These are phyloP conservation scores for Strigamia transsilvanica DNA, from an alignment of 2,888 invertebrate species.

Conservation along the genomic window DNA sequence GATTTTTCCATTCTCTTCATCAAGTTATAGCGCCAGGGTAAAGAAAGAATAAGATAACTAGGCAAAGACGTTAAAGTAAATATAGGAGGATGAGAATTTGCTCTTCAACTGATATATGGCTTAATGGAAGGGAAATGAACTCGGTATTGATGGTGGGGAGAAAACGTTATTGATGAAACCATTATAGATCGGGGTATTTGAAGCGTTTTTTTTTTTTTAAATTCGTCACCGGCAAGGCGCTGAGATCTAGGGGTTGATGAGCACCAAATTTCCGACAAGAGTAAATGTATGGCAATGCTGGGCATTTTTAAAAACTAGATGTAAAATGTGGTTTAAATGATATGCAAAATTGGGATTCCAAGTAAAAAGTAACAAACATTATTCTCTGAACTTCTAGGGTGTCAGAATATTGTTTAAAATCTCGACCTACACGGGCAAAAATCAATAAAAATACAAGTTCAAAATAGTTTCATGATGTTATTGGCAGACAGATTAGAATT, in stretches of 20 bases:
- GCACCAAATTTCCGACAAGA: neutral
- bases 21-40: conserved; percentile 33
- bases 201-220: neutral
- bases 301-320: neutral
- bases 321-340: no score
- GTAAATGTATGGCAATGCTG: neutral
- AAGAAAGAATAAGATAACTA: conserved; percentile 43
- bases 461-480: neutral
- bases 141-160: conserved; percentile 30
- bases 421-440: no score
- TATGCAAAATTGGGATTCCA: no score
- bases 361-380: no score
- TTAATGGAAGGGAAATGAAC: conserved; percentile 49
- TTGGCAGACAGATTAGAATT: conserved; percentile 19
- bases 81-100: conserved; percentile 45
- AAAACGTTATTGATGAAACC: conserved; percentile 46
- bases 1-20: conserved; percentile 37
- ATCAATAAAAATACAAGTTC: no score
- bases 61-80: conserved; percentile 37
- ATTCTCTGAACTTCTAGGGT: no score
- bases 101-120: conserved; percentile 40
- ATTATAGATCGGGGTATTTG: conserved; percentile 15
- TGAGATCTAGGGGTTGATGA: neutral
- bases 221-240: neutral
- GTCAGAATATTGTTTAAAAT: no score